Conservation (phyloP, 2,888 invertebrate species). For the Drosophila affinis region DNA sequence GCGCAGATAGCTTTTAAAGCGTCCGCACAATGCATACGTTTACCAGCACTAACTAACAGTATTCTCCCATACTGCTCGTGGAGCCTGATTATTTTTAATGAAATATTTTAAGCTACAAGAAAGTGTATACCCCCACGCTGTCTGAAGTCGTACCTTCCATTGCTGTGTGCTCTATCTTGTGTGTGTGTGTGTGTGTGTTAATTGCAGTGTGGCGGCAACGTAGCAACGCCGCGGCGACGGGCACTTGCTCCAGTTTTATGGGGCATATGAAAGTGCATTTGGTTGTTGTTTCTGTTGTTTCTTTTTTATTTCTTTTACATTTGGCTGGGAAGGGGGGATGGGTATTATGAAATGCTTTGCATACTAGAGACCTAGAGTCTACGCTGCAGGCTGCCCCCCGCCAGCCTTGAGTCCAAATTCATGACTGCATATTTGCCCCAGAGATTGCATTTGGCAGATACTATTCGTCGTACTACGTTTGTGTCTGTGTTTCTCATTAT, state of each 20-base stretch:
- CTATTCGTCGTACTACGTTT: background rate
- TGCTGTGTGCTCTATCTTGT: background rate
- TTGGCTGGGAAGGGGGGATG: background rate
- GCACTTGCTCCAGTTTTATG: constrained; percentile 58
- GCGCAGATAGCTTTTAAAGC: background rate
- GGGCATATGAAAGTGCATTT: constrained; percentile 63
- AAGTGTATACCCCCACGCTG: background rate
- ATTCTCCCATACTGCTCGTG: background rate
- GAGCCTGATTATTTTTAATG: too few species aligned
- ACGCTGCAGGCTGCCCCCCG: constrained; percentile 1
- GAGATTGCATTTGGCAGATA: background rate
- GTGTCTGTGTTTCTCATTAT: background rate
- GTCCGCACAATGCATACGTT: background rate
- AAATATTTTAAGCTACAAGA: too few species aligned
- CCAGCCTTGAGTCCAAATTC: constrained; percentile 21
- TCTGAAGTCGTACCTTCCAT: background rate
- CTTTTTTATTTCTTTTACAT: constrained; percentile 33
- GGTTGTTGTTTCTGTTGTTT: constrained; percentile 10
- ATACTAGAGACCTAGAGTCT: background rate
- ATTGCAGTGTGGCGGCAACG: constrained; percentile 15
- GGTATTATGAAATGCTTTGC: constrained; percentile 34
- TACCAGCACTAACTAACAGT: background rate
- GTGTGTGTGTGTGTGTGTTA: constrained; percentile 7
- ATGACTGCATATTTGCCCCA: constrained; percentile 8
- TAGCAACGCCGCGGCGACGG: background rate